Base-by-base conservation (phyloP, 1,140 invertebrate species). In the Acromyrmex echinatior region DNA sequence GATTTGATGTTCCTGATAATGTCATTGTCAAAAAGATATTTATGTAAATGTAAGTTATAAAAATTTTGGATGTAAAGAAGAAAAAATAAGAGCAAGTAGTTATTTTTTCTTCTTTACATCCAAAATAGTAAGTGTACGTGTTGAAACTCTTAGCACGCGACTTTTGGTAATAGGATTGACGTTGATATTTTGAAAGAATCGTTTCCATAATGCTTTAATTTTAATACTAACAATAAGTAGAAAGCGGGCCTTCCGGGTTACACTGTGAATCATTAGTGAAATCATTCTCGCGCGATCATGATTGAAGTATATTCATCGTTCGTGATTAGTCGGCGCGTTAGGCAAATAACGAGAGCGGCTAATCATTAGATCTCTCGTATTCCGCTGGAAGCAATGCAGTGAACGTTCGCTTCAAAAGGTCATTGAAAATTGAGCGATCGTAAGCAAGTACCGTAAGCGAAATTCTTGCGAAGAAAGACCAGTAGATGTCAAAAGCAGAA, bases 321-420 rank as follows among this genome's bases (percentile, higher is more conserved):
- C 65, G 31, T 35, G 79, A 81, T 81, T 81, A 81, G 66, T 71
- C 49, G 66, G 60, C 31, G 53, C 28, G 63, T 56, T 56, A 70
- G 63, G 39, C 14, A 53, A 74, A 82, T 84, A 84, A 84, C 28
- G 70, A 63, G 25, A 63, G 25, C 56, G 39, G 39, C 35, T 53
- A 74, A 76, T 84, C 39, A 84, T 84, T 76, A 76, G 56, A 74
- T 31, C 25, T 62, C 80, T 76, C 18, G 25, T 74, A 74, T 49
- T 7, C 7, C 16, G 68, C 68, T 51, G 28, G 25, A 73, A 53
- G 80, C 68, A 35, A 70, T 71, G 31, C 25, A 25, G 21, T 12
- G 21, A 71, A 45, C 28, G 3, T 56, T 81, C 49, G 31, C 28
- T 49, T 12, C 25, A 18, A 18, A 25, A 56, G 65, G 31, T 81